Conservation (phyloP, 2,113 vertebrate species). For the Tyrannus savana region DNA sequence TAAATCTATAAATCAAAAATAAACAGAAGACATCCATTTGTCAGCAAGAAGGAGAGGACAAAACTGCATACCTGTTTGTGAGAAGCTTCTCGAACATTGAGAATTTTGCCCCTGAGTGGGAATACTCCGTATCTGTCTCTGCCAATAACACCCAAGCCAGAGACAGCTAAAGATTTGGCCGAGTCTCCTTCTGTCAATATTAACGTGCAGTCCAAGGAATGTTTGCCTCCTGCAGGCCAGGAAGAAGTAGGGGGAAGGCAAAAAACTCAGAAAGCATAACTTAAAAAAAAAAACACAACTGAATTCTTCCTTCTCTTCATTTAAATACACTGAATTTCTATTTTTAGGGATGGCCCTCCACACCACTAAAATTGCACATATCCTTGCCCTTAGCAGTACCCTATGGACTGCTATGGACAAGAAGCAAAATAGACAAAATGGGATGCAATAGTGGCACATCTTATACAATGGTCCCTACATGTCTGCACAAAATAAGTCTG, state of each 20-base stretch:
- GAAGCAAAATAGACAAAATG: background rate
- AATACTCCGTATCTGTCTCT: constrained; percentile 97
- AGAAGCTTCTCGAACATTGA: constrained; percentile 97
- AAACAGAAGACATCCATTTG: background rate
- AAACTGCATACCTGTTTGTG: constrained; percentile 89
- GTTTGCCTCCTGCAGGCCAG: constrained; percentile 87
- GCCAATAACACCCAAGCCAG: constrained; percentile 94
- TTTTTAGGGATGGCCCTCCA: background rate
- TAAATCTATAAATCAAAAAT: background rate
- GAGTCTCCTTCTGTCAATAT: constrained; percentile 98
- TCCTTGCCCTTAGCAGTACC: background rate
- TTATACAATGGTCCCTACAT: background rate
- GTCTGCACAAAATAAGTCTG: background rate
- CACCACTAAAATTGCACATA: background rate
- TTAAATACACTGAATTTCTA: background rate
- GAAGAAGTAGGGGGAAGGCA: background rate
- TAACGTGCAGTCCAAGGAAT: constrained; percentile 95
- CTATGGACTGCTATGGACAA: background rate
- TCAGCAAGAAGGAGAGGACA: background rate
- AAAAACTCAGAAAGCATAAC: background rate
- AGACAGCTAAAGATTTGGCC: constrained; percentile 96
- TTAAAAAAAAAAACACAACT: background rate
- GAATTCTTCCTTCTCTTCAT: background rate
- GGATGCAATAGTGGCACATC: background rate
- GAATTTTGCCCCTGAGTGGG: constrained; percentile 96